A percentile compares a stretch with the other conserved stretches of the same genome.
phyloP scores from a whole-genome alignment of 1,140 invertebrate genomes.

The Drosophila fuyamai region DNA sequence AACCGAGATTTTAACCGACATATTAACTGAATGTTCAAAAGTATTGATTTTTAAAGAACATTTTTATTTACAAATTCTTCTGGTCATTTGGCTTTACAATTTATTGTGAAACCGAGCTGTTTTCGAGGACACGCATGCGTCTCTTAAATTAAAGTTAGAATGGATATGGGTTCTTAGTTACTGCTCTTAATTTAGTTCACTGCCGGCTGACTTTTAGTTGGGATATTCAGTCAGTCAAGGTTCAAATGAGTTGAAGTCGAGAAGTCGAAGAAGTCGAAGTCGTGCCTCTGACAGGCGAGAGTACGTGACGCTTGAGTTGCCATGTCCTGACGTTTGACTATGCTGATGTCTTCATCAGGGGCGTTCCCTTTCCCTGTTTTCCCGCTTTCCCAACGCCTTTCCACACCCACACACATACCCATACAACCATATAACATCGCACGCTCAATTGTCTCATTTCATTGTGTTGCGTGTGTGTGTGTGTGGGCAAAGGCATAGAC shows the following conservation, averaged over 20 bases:
- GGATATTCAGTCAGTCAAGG: slow-evolving; percentile 38
- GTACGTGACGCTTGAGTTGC: slow-evolving; percentile 57
- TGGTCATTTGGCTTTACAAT: too few relatives aligned
- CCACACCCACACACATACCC: not conserved
- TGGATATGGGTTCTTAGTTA: slow-evolving; percentile 7
- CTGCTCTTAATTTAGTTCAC: slow-evolving; percentile 62
- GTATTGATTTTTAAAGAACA: too few relatives aligned
- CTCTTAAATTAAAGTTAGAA: not conserved
- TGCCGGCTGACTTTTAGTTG: slow-evolving; percentile 44
- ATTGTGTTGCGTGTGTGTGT: slow-evolving; percentile 39
- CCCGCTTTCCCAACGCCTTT: slow-evolving; percentile 2
- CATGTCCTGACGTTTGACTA: slow-evolving; percentile 53
- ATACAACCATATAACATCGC: not conserved
- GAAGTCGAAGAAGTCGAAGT: slow-evolving; percentile 33
- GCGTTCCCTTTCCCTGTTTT: not conserved
- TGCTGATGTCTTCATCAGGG: slow-evolving; percentile 52
- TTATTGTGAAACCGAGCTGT: too few relatives aligned
- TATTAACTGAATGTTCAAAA: too few relatives aligned
- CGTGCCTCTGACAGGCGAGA: slow-evolving; percentile 52
- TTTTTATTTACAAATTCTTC: too few relatives aligned
- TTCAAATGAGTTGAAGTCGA: slow-evolving; percentile 57
- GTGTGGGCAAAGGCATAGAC: slow-evolving; percentile 2
- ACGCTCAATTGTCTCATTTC: slow-evolving; percentile 70
- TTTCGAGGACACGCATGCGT: too few relatives aligned
- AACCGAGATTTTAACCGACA: too few relatives aligned